Base-by-base conservation (phyloP, 2,888 invertebrate species). In the Protonemura montana region DNA sequence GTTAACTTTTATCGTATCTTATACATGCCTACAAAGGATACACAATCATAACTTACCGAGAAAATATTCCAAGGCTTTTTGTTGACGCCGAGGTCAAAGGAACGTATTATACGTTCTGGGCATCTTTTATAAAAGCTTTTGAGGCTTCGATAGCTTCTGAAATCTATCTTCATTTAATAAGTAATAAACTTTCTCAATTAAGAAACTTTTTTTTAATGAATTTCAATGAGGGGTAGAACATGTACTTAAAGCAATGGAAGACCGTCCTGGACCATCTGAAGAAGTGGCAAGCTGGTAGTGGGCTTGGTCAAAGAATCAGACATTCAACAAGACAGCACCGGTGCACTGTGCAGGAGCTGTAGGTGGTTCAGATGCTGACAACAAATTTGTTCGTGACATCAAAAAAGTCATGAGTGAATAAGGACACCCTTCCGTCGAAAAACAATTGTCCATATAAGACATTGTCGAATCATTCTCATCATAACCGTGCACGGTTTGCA, bases 11-110 rank as follows among this genome's bases (percentile, higher is more conserved):
- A 78, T 78, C 78, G 78, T 78, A 78, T 78, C 78, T 78, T 78
- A 81, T 81, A 81, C 81, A 81, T 81, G 81, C 81, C 30, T 30
- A 84, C 29, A 84, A 84, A 42, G 76, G 84, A 28, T 59, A 84
- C 84, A 76, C 84, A 28, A 84, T 59, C 84, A 84, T 84, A 84
- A 84, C 84, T 84, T 59, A 84, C 76, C 59, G 76, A 76, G 84
- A 27, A 84, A 84, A 84, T 84, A 84, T 84, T 84, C 84, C 84
- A 84, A 84, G 84, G 84, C 76, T 59, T 28, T 84, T 59, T 27
- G 59, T 28, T 42, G 27, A 7, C 84, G 25, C 16, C 84, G 84
- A 84, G 84, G 84, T 84, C 84, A 76, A 28, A 76, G 27, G 78
- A 78, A 78, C 78, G 78, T 81, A 30, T 81, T 81, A 78, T 78